These are phyloP conservation scores for Eilema depressum DNA, from an alignment of 2,888 invertebrate genomes.

Conservation along the genomic window DNA sequence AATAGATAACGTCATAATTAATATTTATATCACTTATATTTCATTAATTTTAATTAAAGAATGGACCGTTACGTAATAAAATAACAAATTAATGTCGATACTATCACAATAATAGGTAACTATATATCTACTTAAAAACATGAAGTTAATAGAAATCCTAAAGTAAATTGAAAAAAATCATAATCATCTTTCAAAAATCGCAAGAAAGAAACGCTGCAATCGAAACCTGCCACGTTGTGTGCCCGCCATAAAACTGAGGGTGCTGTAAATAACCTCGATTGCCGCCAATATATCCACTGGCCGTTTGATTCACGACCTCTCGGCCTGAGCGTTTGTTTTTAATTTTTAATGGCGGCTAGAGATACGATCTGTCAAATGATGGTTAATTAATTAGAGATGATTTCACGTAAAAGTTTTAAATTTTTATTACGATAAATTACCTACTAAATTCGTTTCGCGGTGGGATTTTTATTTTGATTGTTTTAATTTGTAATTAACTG, in stretches of 20 bases:
- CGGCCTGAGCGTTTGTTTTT: conserved; percentile 45
- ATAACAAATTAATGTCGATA: not conserved
- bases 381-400: conserved; percentile 41
- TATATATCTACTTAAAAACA: no score
- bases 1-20: not conserved
- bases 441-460: conserved; percentile 12
- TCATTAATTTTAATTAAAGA: conserved; percentile 1
- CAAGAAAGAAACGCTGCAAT: conserved; percentile 22
- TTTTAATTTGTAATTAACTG: not conserved
- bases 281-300: conserved; percentile 69
- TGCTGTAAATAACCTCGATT: conserved; percentile 70
- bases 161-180: conserved; percentile 3
- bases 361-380: conserved; percentile 52
- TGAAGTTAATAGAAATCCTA: not conserved
- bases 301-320: conserved; percentile 58
- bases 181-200: conserved; percentile 40
- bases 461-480: conserved; percentile 2
- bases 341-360: conserved; percentile 49
- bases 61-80: not conserved
- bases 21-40: not conserved
- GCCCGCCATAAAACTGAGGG: conserved; percentile 50
- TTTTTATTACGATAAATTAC: conserved; percentile 13
- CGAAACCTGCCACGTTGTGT: conserved; percentile 29
- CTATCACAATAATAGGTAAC: not conserved
- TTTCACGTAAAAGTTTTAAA: conserved; percentile 14